Evolutionary conservation across 2,888 invertebrate genomes (phyloP).

Genomic region (Deilephila elpenor): DNA sequence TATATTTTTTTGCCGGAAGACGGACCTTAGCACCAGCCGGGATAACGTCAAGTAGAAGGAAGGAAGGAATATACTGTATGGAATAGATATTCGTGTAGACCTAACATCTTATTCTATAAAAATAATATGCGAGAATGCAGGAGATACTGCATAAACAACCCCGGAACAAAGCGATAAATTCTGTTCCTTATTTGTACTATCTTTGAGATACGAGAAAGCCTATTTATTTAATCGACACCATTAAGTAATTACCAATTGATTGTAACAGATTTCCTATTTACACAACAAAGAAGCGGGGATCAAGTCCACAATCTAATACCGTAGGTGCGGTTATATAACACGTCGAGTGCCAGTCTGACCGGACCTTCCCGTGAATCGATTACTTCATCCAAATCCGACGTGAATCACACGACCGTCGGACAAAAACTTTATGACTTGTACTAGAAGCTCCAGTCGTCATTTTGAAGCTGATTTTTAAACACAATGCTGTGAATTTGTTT

Average conservation of each 20-base stretch:
- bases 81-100: too few species aligned
- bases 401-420: slow-evolving; percentile 12
- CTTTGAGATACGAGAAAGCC: background rate
- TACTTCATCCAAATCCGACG: slow-evolving; percentile 3
- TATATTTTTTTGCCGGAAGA: too few species aligned
- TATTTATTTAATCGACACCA: background rate
- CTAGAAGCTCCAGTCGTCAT: slow-evolving; percentile 8
- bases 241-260: slow-evolving; percentile 14
- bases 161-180: too few species aligned
- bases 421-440: background rate
- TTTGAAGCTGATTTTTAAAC: background rate
- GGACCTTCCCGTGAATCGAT: slow-evolving; percentile 5
- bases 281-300: background rate
- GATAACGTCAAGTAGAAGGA: too few species aligned
- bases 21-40: too few species aligned
- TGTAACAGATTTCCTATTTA: slow-evolving; percentile 14
- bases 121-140: too few species aligned
- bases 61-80: too few species aligned
- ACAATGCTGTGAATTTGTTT: too few species aligned
- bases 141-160: too few species aligned
- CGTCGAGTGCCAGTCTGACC: slow-evolving; percentile 10
- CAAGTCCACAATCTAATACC: slow-evolving; percentile 11
- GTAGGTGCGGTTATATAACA: slow-evolving; percentile 15
- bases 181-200: background rate
- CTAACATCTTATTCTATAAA: too few species aligned